Evolutionary conservation across 2,113 vertebrate genomes (phyloP), one percentile per base, ranked within the genome.

Genomic region (Chrysochloris asiatica): DNA sequence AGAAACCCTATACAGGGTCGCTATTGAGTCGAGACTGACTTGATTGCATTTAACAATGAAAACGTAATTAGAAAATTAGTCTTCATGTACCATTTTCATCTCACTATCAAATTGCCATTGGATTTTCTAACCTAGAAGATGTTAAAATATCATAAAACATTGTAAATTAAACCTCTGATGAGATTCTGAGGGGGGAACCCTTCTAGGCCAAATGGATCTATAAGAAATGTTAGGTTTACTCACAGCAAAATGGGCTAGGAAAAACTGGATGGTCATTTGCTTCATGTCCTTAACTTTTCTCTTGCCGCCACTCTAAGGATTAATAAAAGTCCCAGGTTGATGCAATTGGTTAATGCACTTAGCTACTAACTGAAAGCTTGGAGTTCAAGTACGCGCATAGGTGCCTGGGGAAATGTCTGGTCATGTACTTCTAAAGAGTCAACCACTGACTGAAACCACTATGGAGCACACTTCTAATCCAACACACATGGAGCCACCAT

Each of bases 181-280:
- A 95, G 86, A 88, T n/a, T 73, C 85, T 47, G 72, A 88, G 47
- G 80, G 38, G 87, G 45, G 54, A 54, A 54, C 28, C 9, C 41
- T 84, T 90, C 50, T 4, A 52, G 50, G 83, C 26, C 92, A 92
- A 78, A 92, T 36, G 61, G 84, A 47, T 47, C 48, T 14, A 6
- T 13, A 54, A 1, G 8, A 52, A 50, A 6, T 65, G 22, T 26
- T 59, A 87, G 6, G n/a, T 54, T 65, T 79, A 89, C 84, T 86
- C 92, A 96, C 93, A 95, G 92, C 89, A 96, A 86, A 95, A 96
- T 88, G 67, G 96, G 93, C 84, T 95, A 84, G 45, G 77, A 92
- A 95, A 95, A 91, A 75, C 80, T 80, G 86, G 90, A 59, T 72
- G 75, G 43, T 47, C 69, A n/a, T 65, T 95, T n/a, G n/a, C n/a